Evolutionary conservation across 2,113 vertebrate species (phyloP), one percentile per base, ranked within the genome.

Genomic region (Rhegmatorhina hoffmannsi): DNA sequence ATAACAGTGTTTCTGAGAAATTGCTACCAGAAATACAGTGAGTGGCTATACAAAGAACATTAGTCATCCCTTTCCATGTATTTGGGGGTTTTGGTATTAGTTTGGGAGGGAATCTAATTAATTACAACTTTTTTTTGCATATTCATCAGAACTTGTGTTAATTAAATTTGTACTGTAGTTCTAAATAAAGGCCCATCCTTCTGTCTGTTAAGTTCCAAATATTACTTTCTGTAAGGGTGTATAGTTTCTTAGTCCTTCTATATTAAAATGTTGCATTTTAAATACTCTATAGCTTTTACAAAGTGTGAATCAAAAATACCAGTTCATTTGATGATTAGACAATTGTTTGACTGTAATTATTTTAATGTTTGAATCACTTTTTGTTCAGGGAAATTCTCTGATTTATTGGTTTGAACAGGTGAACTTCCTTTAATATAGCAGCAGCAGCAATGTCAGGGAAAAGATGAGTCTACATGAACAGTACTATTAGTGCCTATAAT

Each of bases 1-100:
- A 29, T 87, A 91, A 87, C 36, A 90, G 17, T 13, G 13, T 34
- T 94, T 89, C 72, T 95, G 84, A 83, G 68, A 72, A 77, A 92
- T 77, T 92, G 26, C 59, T 79, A 63, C 59, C 68, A 85, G 60
- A 87, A 97, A 78, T 63, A 36, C 17, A 53, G 33, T 0, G 3
- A 68, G 7, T 21, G 79, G 6, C 7, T 85, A 13, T 66, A 68
- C 53, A 21, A 7, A 67, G 68, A 84, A 81, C 60, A 76, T 70
- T 62, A 92, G 5, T 44, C 43, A 63, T 84, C 40, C 11, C 5
- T 50, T 56, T 74, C 29, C 28, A 31, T 34, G 9, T n/a, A 66
- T 85, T 49, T 78, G 34, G 23, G 24, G 3, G 5, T 33, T 70
- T 84, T 49, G 5, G 16, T 53, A 58, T 52, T 60, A 81, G 18